A percentile compares a stretch with the other conserved stretches of the same genome.
phyloP scores from a whole-genome alignment of 2,113 vertebrate genomes.

The Gopherus flavomarginatus region DNA sequence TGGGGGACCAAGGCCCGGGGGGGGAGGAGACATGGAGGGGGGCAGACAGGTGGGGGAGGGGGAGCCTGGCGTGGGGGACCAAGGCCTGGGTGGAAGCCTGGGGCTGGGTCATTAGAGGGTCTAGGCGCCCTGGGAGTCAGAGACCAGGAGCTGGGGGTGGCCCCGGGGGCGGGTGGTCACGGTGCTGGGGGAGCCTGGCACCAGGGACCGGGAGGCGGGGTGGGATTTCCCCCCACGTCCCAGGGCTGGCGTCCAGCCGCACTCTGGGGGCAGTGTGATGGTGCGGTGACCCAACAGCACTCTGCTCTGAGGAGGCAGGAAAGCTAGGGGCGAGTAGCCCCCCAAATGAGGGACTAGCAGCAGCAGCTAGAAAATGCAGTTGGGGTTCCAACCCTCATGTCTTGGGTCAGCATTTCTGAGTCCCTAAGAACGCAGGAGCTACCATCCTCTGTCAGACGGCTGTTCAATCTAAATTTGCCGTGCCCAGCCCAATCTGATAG shows the following conservation, averaged over 20 bases:
- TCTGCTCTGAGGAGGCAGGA: not conserved
- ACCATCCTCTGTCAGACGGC: not conserved
- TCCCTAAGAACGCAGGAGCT: not conserved
- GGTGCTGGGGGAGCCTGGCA: not conserved
- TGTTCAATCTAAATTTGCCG: not conserved
- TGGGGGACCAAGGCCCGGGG: no score
- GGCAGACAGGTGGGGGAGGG: rapidly evolving
- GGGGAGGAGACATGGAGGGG: no score
- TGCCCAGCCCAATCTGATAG: not conserved
- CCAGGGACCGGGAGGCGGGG: not conserved
- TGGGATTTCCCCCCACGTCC: not conserved
- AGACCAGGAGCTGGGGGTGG: not conserved
- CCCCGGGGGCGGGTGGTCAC: not conserved
- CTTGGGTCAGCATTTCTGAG: not conserved
- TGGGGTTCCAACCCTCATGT: not conserved
- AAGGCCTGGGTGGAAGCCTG: not conserved
- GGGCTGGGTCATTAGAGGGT: not conserved
- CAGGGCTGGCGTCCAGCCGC: not conserved
- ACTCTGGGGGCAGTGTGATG: no score
- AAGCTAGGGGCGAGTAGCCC: not conserved
- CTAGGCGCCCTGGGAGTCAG: not conserved
- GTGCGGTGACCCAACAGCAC: not conserved
- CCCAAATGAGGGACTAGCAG: not conserved
- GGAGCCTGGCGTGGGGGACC: rapidly evolving
- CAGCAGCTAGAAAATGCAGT: not conserved